A percentile compares a stretch with the other conserved stretches of the same genome.
Evolutionary conservation across 1,140 invertebrate species (phyloP).

Genomic region (Proales similis): DNA sequence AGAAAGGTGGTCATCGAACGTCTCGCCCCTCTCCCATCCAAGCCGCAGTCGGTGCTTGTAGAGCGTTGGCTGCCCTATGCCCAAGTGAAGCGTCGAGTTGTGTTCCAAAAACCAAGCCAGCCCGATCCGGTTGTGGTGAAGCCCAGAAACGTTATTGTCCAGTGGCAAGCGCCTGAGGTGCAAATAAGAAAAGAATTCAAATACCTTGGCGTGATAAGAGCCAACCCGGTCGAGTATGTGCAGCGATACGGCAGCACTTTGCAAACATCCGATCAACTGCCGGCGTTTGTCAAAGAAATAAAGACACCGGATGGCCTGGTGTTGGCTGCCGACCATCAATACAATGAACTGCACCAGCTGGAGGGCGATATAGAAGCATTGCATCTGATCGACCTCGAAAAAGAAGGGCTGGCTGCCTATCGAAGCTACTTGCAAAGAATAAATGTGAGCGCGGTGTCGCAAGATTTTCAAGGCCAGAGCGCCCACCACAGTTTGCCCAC

Average conservation of each 20-base stretch:
- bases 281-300: slow-evolving; percentile 19
- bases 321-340: slow-evolving; percentile 9
- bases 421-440: slow-evolving; percentile 12
- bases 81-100: slow-evolving; percentile 25
- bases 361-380: slow-evolving; percentile 33
- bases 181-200: slow-evolving; percentile 30
- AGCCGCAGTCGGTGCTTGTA: slow-evolving; percentile 28
- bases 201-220: slow-evolving; percentile 33
- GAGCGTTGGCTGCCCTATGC: slow-evolving; percentile 35
- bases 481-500: too few relatives aligned
- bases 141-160: slow-evolving; percentile 37
- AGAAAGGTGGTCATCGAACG: slow-evolving; percentile 37
- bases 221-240: slow-evolving; percentile 30
- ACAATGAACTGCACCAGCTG: not conserved
- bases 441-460: too few relatives aligned
- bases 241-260: slow-evolving; percentile 29
- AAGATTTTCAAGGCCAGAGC: too few relatives aligned
- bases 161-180: slow-evolving; percentile 37
- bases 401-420: slow-evolving; percentile 26
- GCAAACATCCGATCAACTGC: not conserved
- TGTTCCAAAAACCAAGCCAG: slow-evolving; percentile 7
- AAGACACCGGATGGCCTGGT: slow-evolving; percentile 24
- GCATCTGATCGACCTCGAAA: slow-evolving; percentile 25
- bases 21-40: slow-evolving; percentile 23
- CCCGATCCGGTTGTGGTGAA: not conserved